phyloP scores from a whole-genome alignment of 2,888 invertebrate genomes.

The Drosophila lutescens region DNA sequence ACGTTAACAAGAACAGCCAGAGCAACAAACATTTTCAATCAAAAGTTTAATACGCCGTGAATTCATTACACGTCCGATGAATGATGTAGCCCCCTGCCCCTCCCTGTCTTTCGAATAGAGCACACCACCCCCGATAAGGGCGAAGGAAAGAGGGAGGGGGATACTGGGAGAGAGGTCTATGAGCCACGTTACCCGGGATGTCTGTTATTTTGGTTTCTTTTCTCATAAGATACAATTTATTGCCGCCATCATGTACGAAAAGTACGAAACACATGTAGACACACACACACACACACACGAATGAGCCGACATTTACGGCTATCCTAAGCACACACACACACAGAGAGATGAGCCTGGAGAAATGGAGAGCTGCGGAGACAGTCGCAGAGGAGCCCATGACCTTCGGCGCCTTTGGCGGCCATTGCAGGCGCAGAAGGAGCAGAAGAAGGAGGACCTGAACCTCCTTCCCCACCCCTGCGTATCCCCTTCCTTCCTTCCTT shows the following conservation, averaged over 20 bases:
- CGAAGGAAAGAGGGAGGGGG: neutral
- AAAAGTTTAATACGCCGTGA: conserved; percentile 62
- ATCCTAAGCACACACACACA: conserved; percentile 17
- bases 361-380: conserved; percentile 1
- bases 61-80: conserved; percentile 56
- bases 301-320: conserved; percentile 36
- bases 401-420: conserved; percentile 71
- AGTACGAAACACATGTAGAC: conserved; percentile 48
- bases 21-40: conserved; percentile 51
- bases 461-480: conserved; percentile 13
- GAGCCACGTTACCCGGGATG: conserved; percentile 6
- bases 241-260: conserved; percentile 65
- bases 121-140: neutral
- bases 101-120: neutral
- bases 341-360: neutral
- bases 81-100: conserved; percentile 17
- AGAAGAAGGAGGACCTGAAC: neutral
- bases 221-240: conserved; percentile 74
- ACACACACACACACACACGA: conserved; percentile 7
- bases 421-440: conserved; percentile 49
- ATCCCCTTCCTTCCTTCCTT: conserved; percentile 6
- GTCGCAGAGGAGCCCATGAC: conserved; percentile 54
- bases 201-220: conserved; percentile 66
- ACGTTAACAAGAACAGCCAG: conserved; percentile 1
- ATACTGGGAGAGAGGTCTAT: neutral